Percentiles rank a stretch among this genome's conserved stretches.
These are phyloP conservation scores for Mnemiopsis leidyi DNA, from an alignment of 37 sponge, comb jelly and placozoan genomes.

Conservation along the genomic window DNA sequence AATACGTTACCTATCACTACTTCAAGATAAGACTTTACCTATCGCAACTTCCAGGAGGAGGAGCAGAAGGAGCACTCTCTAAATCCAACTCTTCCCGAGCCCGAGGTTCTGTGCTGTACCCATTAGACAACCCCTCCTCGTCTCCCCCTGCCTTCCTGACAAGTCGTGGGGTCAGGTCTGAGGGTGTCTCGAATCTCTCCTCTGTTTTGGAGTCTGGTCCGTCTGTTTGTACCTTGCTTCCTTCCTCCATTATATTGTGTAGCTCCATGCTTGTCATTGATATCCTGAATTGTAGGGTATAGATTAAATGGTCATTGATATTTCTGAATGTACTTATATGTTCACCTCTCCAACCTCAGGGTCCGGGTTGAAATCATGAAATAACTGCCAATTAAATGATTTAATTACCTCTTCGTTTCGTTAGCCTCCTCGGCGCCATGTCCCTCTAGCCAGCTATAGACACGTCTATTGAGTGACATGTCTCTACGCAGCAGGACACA, in stretches of 20 bases:
- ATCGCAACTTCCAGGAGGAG: not conserved
- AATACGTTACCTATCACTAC: too few species aligned
- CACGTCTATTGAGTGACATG: conserved; percentile 77
- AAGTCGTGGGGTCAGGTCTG: not conserved
- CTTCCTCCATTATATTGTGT: not conserved
- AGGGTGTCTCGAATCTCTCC: not conserved
- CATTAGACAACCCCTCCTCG: not conserved
- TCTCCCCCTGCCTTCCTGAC: not conserved
- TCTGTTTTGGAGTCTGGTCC: not conserved
- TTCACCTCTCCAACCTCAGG: too few species aligned
- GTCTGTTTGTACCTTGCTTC: not conserved
- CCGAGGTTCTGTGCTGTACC: not conserved
- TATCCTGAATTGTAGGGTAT: not conserved
- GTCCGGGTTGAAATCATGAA: too few species aligned
- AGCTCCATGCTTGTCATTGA: conserved; percentile 22
- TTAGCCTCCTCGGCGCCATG: conserved; percentile 30
- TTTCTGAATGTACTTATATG: too few species aligned
- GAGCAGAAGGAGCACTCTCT: not conserved
- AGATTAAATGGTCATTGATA: too few species aligned
- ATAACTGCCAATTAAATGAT: too few species aligned
- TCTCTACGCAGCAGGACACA: conserved; percentile 77
- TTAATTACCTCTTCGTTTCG: not conserved
- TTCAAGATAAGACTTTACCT: too few species aligned
- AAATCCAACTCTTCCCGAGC: not conserved
- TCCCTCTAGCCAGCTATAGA: conserved; percentile 82